These are phyloP conservation scores for Apogon talboti DNA, from an alignment of 2,797 vertebrate genomes.

Conservation along the genomic window DNA sequence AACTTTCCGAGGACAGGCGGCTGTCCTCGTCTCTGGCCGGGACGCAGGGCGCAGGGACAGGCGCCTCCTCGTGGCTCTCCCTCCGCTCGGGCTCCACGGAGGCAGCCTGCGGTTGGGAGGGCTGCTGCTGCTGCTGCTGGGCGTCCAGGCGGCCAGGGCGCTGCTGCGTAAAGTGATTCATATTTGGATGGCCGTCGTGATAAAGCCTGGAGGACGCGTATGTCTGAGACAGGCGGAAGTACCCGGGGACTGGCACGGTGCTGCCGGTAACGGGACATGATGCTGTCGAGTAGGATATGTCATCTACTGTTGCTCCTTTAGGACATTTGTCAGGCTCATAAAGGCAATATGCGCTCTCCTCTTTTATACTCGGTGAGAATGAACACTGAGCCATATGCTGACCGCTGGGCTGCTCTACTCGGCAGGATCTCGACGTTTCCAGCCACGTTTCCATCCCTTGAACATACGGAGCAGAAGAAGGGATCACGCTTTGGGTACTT, in stretches of 20 bases:
- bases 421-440: slow-evolving; percentile 93
- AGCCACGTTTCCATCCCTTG: slow-evolving; percentile 95
- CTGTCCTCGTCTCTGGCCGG: slow-evolving; percentile 87
- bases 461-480: slow-evolving; percentile 90
- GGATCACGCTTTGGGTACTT: slow-evolving; percentile 85
- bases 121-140: slow-evolving; percentile 3
- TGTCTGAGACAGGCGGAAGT: slow-evolving; percentile 98
- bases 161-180: slow-evolving; percentile 86
- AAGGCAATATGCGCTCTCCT: slow-evolving; percentile 96
- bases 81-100: slow-evolving; percentile 83
- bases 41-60: slow-evolving; percentile 82
- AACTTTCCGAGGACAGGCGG: slow-evolving; percentile 89
- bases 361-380: slow-evolving; percentile 96
- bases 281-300: slow-evolving; percentile 88
- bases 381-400: slow-evolving; percentile 89
- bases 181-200: slow-evolving; percentile 83
- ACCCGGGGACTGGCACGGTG: slow-evolving; percentile 95
- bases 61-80: slow-evolving; percentile 87
- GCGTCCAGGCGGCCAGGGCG: slow-evolving; percentile 76
- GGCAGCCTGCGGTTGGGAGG: slow-evolving; percentile 81
- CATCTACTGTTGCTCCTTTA: slow-evolving; percentile 87
- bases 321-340: slow-evolving; percentile 94
- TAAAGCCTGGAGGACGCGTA: slow-evolving; percentile 94
- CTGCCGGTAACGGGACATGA: slow-evolving; percentile 83
- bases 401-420: slow-evolving; percentile 90